Conservation (phyloP, 2,888 invertebrate species). For the Sminthurides aquaticus region DNA sequence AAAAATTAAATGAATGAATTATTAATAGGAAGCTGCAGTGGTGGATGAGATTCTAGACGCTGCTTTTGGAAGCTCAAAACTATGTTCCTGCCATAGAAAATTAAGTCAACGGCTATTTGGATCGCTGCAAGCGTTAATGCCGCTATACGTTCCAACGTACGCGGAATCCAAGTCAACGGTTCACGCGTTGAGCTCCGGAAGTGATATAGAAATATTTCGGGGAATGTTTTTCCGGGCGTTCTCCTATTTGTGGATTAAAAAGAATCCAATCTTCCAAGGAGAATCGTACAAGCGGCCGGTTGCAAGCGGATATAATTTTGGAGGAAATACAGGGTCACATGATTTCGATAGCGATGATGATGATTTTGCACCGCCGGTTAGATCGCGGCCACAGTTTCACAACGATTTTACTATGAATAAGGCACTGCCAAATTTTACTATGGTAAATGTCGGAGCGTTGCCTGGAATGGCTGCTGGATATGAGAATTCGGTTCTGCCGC, state of each 20-base stretch:
- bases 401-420: constrained; percentile 12
- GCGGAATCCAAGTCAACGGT: constrained; percentile 38
- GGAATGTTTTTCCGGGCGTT: constrained; percentile 41
- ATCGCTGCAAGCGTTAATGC: constrained; percentile 18
- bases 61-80: constrained; percentile 45
- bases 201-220: constrained; percentile 32
- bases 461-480: neutral
- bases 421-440: constrained; percentile 11
- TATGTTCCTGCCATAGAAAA: neutral
- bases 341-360: neutral
- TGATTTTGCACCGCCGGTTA: neutral
- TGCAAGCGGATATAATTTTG: constrained; percentile 18
- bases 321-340: neutral
- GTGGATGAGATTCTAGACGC: constrained; percentile 49
- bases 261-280: constrained; percentile 30
- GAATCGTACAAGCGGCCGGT: constrained; percentile 30
- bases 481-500: neutral
- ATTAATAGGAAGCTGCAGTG: constrained; percentile 47
- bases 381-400: neutral
- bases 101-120: constrained; percentile 3
- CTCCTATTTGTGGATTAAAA: constrained; percentile 40
- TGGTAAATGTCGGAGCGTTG: constrained; percentile 16
- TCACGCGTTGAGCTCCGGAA: constrained; percentile 22
- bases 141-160: constrained; percentile 29
- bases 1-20: neutral